phyloP scores from a whole-genome alignment of 2,113 vertebrate genomes.

The Oreochromis aureus region DNA sequence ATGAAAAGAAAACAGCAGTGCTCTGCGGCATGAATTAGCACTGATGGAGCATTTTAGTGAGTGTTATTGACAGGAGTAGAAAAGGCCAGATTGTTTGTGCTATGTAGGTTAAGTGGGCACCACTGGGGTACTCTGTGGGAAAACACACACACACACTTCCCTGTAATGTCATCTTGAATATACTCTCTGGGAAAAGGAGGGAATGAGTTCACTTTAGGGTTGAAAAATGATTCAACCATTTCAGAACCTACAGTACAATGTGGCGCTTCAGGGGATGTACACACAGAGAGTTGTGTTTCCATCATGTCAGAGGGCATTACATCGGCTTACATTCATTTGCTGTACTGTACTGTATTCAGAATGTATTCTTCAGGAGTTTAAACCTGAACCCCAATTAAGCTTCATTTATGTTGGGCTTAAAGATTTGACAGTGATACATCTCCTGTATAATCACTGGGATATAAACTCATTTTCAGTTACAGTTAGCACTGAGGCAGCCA shows the following conservation, averaged over 20 bases:
- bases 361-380: not conserved
- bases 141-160: not conserved
- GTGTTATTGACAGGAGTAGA: constrained; percentile 10
- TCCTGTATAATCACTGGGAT: not conserved
- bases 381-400: not conserved
- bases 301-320: not conserved
- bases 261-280: not conserved
- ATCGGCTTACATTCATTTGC: not conserved
- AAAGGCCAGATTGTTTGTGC: constrained; percentile 16
- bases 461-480: not conserved
- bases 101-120: constrained; percentile 46
- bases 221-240: not conserved
- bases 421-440: not conserved
- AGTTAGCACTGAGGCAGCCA: not conserved
- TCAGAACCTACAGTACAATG: not conserved
- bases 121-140: not conserved
- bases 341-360: not conserved
- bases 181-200: not conserved
- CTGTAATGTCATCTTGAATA: not conserved
- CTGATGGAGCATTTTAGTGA: constrained; percentile 13
- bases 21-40: not conserved
- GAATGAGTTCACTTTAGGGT: not conserved
- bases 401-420: not conserved
- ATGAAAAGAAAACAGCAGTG: not conserved
- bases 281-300: not conserved